Base-by-base conservation (phyloP, 2,888 invertebrate genomes). In the Cryptophagus acutangulus region DNA sequence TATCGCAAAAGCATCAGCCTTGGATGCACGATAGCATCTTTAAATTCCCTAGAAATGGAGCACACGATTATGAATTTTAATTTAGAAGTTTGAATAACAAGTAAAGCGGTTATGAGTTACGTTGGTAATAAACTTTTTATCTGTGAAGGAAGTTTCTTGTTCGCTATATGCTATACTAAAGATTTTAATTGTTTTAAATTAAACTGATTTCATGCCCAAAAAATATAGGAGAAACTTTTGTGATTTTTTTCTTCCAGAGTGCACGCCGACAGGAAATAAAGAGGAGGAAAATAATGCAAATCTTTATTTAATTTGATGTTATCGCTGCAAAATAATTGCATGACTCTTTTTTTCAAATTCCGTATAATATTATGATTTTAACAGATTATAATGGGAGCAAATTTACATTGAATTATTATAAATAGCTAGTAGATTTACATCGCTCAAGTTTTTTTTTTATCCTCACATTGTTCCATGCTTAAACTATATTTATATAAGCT, bases 21-120 rank as follows among this genome's bases (percentile, higher is more conserved):
- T n/a, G 33, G 38, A 9, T 17, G 6, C 10, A 34, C 38, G 47
- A 47, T 47, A 45, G 6, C 25, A 47, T 47, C 49, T 43, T 35
- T 17, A 36, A 39, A 47, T 45, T 50, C 45, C 40, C 28, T 29
- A 38, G 33, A 43, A 46, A 31, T 31, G 31, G 31, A 46, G 38
- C 44, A 37, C 46, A 48, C 43, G 42, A 48, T 51, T 45, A 46
- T 47, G 51, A 48, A 51, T 51, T 51, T 51, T 48, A 51, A 51
- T 51, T 48, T 45, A 38, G 38, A 45, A 45, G 37, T 45, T 43
- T 43, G 47, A 51, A 44, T 48, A 46, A 51, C 43, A 31, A 40
- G 35, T 40, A 33, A n/a, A 33, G 40, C 34, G 41, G 48, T 45
- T 40, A 41, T 43, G 43, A 45, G 43, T 43, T 45, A 46, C 38